Evolutionary conservation across 2,888 invertebrate species (phyloP).

Genomic region (Phaedon cochleariae): DNA sequence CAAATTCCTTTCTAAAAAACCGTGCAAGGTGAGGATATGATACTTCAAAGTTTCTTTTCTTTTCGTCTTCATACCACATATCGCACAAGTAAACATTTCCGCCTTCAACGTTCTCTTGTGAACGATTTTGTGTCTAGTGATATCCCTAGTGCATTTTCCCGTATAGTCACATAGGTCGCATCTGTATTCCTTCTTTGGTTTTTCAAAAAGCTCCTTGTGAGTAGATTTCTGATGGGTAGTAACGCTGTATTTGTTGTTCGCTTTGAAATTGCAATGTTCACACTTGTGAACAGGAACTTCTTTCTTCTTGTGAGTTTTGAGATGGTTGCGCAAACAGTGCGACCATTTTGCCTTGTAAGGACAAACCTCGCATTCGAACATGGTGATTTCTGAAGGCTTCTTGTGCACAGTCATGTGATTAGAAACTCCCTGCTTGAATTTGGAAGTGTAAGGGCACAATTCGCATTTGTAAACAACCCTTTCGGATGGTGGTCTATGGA

Average conservation of each 20-base stretch:
- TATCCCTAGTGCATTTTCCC: neutral
- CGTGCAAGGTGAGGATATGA: neutral
- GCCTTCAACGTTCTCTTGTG: neutral
- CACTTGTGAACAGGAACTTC: neutral
- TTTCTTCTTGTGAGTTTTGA: slow-evolving; percentile 2
- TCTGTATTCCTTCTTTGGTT: neutral
- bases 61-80: neutral
- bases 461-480: neutral
- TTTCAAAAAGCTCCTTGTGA: neutral
- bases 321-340: slow-evolving; percentile 9
- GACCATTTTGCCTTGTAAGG: slow-evolving; percentile 11
- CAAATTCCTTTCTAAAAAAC: neutral
- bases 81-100: neutral
- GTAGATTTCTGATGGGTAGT: slow-evolving; percentile 2
- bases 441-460: slow-evolving; percentile 12
- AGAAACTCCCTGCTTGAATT: neutral
- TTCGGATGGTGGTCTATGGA: neutral
- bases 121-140: neutral
- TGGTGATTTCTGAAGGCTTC: slow-evolving; percentile 3
- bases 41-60: neutral
- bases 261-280: slow-evolving; percentile 5
- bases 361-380: slow-evolving; percentile 14
- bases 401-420: neutral
- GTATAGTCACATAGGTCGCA: neutral
- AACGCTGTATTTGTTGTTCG: slow-evolving; percentile 15